These are phyloP conservation scores for Notechis scutatus DNA, from an alignment of 2,113 vertebrate species.

Conservation along the genomic window DNA sequence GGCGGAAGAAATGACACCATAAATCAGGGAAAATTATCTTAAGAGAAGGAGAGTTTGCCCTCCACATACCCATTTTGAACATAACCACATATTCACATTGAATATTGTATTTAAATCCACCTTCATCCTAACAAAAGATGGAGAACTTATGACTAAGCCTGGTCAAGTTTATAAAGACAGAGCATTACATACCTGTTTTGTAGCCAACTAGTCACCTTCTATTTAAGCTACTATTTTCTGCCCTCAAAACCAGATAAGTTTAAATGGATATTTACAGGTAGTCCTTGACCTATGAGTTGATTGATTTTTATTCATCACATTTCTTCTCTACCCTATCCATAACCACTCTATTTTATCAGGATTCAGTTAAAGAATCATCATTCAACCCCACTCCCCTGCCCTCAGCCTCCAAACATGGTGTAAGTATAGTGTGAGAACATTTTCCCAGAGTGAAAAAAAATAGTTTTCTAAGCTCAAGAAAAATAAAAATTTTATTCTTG, in stretches of 20 bases:
- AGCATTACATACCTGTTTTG: not conserved
- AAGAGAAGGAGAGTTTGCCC: too few species aligned
- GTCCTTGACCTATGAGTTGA: not conserved
- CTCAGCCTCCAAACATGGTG: not conserved
- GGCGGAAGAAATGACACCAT: not conserved
- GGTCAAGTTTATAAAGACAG: not conserved
- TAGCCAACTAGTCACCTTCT: not conserved
- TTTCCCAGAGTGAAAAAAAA: conserved; percentile 44
- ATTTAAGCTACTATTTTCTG: not conserved
- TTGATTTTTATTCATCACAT: not conserved
- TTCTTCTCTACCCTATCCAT: not conserved
- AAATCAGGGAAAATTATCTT: not conserved
- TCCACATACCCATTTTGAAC: not conserved
- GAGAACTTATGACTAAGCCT: not conserved
- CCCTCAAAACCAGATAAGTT: not conserved
- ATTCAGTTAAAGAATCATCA: not conserved
- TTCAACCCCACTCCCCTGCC: not conserved
- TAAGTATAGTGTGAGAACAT: conserved; percentile 19
- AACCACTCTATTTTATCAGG: not conserved
- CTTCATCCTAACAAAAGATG: not conserved
- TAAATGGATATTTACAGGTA: not conserved
- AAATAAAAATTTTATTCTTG: not conserved
- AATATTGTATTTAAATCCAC: not conserved
- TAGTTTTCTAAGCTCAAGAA: conserved; percentile 31
- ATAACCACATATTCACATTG: not conserved